A percentile compares a stretch with the other conserved stretches of the same genome.
phyloP scores from a whole-genome alignment of 2,113 vertebrate genomes.

The Microtus montanus region DNA sequence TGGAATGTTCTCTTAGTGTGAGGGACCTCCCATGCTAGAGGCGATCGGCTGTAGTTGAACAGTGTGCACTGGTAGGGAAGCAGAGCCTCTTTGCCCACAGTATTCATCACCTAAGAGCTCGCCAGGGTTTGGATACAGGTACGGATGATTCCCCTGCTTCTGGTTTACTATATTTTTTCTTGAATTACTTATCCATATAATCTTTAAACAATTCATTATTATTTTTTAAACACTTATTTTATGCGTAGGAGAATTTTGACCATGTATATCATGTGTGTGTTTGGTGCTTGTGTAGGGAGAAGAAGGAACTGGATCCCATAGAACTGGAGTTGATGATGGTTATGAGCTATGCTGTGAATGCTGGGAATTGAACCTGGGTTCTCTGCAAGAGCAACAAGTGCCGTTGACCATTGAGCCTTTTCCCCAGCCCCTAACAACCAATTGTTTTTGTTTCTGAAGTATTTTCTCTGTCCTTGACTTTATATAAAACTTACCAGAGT shows the following conservation, averaged over 20 bases:
- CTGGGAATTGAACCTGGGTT: background rate
- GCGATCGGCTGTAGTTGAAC: background rate
- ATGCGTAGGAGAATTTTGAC: background rate
- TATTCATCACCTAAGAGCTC: background rate
- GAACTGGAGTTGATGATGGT: background rate
- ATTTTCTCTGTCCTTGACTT: conserved; percentile 15
- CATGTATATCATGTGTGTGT: background rate
- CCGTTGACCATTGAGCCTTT: background rate
- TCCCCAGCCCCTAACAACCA: background rate
- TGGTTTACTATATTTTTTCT: background rate
- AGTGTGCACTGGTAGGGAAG: background rate
- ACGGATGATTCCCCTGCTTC: background rate
- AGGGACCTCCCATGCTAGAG: background rate
- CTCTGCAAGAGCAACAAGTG: background rate
- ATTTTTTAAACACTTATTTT: background rate
- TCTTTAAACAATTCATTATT: background rate
- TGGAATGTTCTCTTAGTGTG: conserved; percentile 14
- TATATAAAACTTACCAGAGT: background rate
- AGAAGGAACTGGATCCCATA: background rate
- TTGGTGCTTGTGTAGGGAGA: background rate
- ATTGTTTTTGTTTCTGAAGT: conserved; percentile 7
- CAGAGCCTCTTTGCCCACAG: background rate
- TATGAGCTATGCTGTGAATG: background rate
- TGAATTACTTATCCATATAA: background rate
- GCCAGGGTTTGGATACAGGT: background rate